Base-by-base conservation (phyloP, 2,797 vertebrate species). In the Anisognathus igniventris region DNA sequence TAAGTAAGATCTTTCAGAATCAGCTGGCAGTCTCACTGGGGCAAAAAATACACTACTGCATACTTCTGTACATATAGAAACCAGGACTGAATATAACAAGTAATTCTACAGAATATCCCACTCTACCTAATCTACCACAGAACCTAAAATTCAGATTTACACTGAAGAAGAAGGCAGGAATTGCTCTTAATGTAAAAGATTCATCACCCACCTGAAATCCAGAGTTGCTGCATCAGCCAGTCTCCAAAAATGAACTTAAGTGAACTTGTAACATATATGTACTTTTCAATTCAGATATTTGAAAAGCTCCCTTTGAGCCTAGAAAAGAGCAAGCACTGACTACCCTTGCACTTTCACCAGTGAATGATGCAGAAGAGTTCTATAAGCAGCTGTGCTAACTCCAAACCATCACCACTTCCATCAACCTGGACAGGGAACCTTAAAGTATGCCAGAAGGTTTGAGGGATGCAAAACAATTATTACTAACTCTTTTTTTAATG, bases 261-360 rank as follows among this genome's bases (percentile, higher is more conserved):
- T 56, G 60, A 90, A 89, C 33, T 67, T 24, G 9, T 60, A 45
- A 87, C 45, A 58, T 73, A 40, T 23, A 31, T 35, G 6, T 37
- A 50, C 64, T 80, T 95, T 60, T 64, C 89, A 96, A n/a, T 88
- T 92, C 74, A 94, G 72, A 72, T 72, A 93, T 80, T 66, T 48
- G 67, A 95, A 96, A 96, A 96, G 35, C 58, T 51, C 27, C 14
- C 40, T 88, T 86, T 94, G 54, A 75, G 65, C 93, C 86, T 87
- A 95, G 77, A 81, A 88, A 93, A 95, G 76, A 97, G 35, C 61
- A 93, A 95, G 79, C 88, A 85, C 56, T 94, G 90, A 97, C 73
- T 92, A 78, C 42, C 44, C 76, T 72, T 57, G 35, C 12, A 56
- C 70, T 91, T 94, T 86, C 88, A 95, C 66, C 77, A 96, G 56